Conservation (phyloP, 2,888 invertebrate species). For the Dorcus hopei region DNA sequence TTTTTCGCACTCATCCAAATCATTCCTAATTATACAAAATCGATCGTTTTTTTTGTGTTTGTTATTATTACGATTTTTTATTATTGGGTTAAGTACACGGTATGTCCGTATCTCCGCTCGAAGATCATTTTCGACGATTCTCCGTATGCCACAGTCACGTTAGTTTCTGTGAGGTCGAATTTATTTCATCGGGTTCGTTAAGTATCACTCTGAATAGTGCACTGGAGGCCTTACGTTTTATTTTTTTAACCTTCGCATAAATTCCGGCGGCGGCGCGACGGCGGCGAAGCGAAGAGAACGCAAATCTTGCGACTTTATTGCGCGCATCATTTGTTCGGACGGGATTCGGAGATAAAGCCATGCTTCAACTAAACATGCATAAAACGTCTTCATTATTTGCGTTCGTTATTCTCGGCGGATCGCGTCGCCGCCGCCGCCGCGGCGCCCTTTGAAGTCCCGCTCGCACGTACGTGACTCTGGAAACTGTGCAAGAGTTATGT, state of each 20-base stretch:
- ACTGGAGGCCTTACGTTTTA: no score
- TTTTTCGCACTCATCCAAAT: no score
- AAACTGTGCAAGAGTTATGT: conserved; percentile 9
- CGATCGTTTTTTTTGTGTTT: no score
- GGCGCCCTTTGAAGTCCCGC: conserved; percentile 29
- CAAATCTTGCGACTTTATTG: not conserved
- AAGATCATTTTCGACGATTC: no score
- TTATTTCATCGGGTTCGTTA: no score
- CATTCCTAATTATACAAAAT: no score
- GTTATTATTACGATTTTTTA: no score
- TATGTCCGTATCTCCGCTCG: no score
- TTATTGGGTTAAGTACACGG: no score
- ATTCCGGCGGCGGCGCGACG: not conserved
- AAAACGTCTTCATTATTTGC: conserved; percentile 38
- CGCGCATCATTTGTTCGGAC: not conserved
- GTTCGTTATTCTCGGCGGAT: conserved; percentile 34
- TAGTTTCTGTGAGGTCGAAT: no score
- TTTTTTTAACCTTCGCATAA: not conserved
- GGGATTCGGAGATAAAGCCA: not conserved
- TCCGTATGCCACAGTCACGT: no score
- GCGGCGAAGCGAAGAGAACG: not conserved
- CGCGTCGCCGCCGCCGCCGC: conserved; percentile 20
- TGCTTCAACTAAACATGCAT: conserved; percentile 33
- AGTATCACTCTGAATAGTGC: no score
- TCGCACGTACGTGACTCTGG: conserved; percentile 27